Conservation (phyloP, 2,888 invertebrate genomes). For the Microctonus hyperodae region DNA sequence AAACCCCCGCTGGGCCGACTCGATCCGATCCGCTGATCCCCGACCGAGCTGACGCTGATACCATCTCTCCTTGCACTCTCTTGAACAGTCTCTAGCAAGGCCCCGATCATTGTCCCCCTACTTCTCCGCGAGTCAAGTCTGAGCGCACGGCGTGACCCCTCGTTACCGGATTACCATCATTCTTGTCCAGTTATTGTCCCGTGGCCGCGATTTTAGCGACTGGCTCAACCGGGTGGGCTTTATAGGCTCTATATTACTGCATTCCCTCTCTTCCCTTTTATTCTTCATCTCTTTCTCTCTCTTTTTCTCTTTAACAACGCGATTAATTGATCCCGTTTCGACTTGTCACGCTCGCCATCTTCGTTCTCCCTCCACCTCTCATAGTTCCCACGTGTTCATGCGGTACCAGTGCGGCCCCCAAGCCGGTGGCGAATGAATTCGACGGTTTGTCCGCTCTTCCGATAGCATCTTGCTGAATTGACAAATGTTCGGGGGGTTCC, state of each 20-base stretch:
- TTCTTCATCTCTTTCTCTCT: constrained; percentile 25
- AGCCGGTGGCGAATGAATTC: constrained; percentile 30
- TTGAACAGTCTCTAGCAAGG: constrained; percentile 28
- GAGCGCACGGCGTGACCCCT: constrained; percentile 30
- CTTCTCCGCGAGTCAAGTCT: constrained; percentile 14
- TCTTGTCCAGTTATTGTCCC: constrained; percentile 35
- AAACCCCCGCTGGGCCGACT: constrained; percentile 62
- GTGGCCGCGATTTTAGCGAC: constrained; percentile 29
- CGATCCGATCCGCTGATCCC: constrained; percentile 61
- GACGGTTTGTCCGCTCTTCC: constrained; percentile 27
- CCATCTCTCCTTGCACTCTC: constrained; percentile 57
- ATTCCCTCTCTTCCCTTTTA: constrained; percentile 7
- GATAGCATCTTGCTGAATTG: constrained; percentile 32
- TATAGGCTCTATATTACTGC: constrained; percentile 4
- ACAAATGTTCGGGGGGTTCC: constrained; percentile 30
- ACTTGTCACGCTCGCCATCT: constrained; percentile 29
- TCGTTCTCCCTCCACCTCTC: constrained; percentile 28
- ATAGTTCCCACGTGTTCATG: constrained; percentile 17
- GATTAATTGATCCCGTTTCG: constrained; percentile 33
- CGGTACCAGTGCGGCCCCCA: constrained; percentile 7
- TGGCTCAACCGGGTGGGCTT: constrained; percentile 24
- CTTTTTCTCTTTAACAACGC: constrained; percentile 14
- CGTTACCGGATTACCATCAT: constrained; percentile 40
- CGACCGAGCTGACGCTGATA: constrained; percentile 61
- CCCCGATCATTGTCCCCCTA: constrained; percentile 27